Conservation (phyloP, 2,888 invertebrate species). For the Rhorus exstirpatorius region DNA sequence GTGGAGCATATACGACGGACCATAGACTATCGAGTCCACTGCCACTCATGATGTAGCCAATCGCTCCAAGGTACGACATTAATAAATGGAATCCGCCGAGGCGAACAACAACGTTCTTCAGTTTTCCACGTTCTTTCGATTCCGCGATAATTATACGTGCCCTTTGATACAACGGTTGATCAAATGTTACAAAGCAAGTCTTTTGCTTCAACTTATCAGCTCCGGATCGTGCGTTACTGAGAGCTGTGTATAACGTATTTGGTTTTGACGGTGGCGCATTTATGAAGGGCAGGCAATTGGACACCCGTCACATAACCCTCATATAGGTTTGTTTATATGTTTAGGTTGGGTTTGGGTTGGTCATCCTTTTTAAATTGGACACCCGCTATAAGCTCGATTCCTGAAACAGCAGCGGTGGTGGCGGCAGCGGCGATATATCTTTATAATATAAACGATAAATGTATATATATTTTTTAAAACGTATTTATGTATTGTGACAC, state of each 20-base stretch:
- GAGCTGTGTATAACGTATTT: conserved; percentile 65
- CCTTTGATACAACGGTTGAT: conserved; percentile 73
- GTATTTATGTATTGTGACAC: no score
- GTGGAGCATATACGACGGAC: conserved; percentile 8
- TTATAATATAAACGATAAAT: no score
- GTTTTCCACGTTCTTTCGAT: neutral
- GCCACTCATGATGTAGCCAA: conserved; percentile 30
- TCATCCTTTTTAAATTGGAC: no score
- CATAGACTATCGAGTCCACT: conserved; percentile 22
- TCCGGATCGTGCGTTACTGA: conserved; percentile 58
- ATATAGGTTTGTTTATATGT: no score
- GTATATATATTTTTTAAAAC: no score
- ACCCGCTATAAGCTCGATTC: no score
- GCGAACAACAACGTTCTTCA: conserved; percentile 1
- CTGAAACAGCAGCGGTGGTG: no score
- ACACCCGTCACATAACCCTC: no score
- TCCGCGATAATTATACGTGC: conserved; percentile 65
- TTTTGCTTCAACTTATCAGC: conserved; percentile 40
- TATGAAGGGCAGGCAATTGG: conserved; percentile 25
- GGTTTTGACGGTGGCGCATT: conserved; percentile 58
- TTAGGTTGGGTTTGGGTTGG: no score
- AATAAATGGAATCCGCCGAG: conserved; percentile 71
- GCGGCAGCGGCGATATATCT: no score
- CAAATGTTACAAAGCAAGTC: conserved; percentile 73
- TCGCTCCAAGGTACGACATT: conserved; percentile 36